A percentile compares a stretch with the other conserved stretches of the same genome.
These are phyloP conservation scores for Hormaphis cornu DNA, from an alignment of 1,140 invertebrate species.

Conservation along the genomic window DNA sequence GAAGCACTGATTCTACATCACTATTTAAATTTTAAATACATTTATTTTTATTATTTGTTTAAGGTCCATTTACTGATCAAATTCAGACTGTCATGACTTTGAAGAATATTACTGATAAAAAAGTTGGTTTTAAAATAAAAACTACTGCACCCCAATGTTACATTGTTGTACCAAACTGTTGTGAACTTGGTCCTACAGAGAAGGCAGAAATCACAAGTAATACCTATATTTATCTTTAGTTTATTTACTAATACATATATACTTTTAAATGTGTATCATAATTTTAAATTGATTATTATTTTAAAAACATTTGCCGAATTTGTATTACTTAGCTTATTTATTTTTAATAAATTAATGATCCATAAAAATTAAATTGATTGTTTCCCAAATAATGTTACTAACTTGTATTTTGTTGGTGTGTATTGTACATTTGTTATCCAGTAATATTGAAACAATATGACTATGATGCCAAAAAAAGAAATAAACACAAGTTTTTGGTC, in stretches of 20 bases:
- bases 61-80: slow-evolving; percentile 85
- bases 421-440: slow-evolving; percentile 46
- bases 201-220: slow-evolving; percentile 79
- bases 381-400: slow-evolving; percentile 6
- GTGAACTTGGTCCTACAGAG: slow-evolving; percentile 66
- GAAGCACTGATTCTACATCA: too few relatives aligned
- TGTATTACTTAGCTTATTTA: slow-evolving; percentile 22
- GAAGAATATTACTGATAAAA: slow-evolving; percentile 74
- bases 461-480: slow-evolving; percentile 86
- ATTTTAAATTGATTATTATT: neutral
- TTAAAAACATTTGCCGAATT: neutral
- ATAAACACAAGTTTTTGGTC: slow-evolving; percentile 99
- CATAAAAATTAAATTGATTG: neutral
- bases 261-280: neutral
- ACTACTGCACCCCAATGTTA: slow-evolving; percentile 98
- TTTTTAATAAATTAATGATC: slow-evolving; percentile 13
- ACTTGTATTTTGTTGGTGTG: slow-evolving; percentile 18
- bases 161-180: slow-evolving; percentile 97
- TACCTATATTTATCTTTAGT: slow-evolving; percentile 34
- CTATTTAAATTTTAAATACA: too few relatives aligned
- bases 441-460: slow-evolving; percentile 95
- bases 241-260: too few relatives aligned
- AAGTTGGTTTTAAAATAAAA: slow-evolving; percentile 98
- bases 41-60: too few relatives aligned
- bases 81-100: slow-evolving; percentile 85